Evolutionary conservation across 2,888 invertebrate genomes (phyloP).

Genomic region (Leucophenga maculata): DNA sequence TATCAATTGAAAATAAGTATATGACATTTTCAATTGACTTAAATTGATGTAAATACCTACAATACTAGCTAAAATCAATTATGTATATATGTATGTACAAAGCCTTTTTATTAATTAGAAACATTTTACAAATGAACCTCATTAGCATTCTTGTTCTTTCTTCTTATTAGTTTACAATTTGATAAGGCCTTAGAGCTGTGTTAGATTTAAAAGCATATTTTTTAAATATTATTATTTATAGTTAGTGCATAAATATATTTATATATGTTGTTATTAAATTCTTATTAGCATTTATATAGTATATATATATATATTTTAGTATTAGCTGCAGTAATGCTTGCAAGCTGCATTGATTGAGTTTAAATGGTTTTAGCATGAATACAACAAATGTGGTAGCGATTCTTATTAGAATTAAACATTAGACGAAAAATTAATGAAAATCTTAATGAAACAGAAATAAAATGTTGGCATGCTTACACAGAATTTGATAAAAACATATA

Average conservation of each 20-base stretch:
- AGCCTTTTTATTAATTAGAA: conserved; percentile 20
- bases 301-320: too few relatives aligned
- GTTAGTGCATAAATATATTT: background rate
- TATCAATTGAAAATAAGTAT: too few relatives aligned
- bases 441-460: background rate
- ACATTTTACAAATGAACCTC: conserved; percentile 43
- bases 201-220: conserved; percentile 15
- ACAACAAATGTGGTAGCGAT: conserved; percentile 56
- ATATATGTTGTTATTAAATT: too few relatives aligned
- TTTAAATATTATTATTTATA: background rate
- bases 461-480: background rate
- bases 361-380: too few relatives aligned
- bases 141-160: conserved; percentile 59
- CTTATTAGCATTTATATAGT: too few relatives aligned
- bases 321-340: too few relatives aligned
- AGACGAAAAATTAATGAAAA: background rate
- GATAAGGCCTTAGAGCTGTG: conserved; percentile 22
- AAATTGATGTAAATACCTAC: background rate
- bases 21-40: too few relatives aligned
- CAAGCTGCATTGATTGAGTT: too few relatives aligned
- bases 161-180: conserved; percentile 34
- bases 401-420: conserved; percentile 52
- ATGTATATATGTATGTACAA: background rate
- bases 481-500: background rate
- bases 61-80: background rate